phyloP scores from a whole-genome alignment of 2,888 invertebrate species.

The Dilophus febrilis region DNA sequence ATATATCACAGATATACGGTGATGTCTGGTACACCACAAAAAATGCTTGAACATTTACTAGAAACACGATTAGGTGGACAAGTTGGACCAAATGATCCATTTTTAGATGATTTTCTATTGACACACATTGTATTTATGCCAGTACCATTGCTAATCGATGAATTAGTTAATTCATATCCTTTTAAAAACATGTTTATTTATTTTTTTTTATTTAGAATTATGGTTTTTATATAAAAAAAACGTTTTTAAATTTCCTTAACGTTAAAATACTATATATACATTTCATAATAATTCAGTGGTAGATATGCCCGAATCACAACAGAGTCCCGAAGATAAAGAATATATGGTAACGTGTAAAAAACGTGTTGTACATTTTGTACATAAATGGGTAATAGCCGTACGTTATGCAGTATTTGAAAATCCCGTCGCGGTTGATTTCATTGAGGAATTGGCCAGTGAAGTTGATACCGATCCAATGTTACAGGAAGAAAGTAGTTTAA shows the following conservation, averaged over 20 bases:
- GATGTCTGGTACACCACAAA: constrained; percentile 72
- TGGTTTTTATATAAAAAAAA: too few relatives aligned
- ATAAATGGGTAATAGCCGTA: constrained; percentile 56
- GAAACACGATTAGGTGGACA: constrained; percentile 57
- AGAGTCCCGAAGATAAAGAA: constrained; percentile 39
- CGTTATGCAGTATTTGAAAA: constrained; percentile 61
- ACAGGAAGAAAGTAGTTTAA: constrained; percentile 48
- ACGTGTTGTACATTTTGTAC: constrained; percentile 60
- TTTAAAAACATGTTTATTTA: constrained; percentile 24
- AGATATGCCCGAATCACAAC: too few relatives aligned
- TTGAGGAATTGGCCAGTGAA: constrained; percentile 55
- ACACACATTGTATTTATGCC: constrained; percentile 74
- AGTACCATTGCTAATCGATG: constrained; percentile 51
- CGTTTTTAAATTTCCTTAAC: constrained; percentile 27
- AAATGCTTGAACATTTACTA: constrained; percentile 70
- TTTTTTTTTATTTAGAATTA: too few relatives aligned
- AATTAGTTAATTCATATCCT: constrained; percentile 63
- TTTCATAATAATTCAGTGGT: constrained; percentile 27
- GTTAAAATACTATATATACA: constrained; percentile 21
- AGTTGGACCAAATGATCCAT: constrained; percentile 46
- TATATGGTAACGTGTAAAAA: constrained; percentile 51
- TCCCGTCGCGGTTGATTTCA: constrained; percentile 48
- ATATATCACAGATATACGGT: constrained; percentile 69
- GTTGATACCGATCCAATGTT: constrained; percentile 49
- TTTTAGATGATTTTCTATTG: constrained; percentile 65